Percentiles rank a stretch among this genome's conserved stretches.
Evolutionary conservation across 2,888 invertebrate genomes (phyloP).

Genomic region (Noctuana brunneofusca): DNA sequence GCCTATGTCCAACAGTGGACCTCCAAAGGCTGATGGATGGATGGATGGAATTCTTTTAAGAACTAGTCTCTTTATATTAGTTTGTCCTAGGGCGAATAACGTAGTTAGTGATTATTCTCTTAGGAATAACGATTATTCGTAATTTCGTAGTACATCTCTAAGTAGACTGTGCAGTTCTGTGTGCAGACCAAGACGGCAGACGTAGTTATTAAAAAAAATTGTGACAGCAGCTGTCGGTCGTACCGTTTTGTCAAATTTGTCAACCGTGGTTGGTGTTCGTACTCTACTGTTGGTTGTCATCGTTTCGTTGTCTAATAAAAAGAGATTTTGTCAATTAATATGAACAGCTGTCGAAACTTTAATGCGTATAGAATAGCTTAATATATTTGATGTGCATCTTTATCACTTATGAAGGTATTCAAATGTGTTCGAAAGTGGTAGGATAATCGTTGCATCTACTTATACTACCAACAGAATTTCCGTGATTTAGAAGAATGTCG

Average conservation of each 20-base stretch:
- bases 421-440: constrained; percentile 20
- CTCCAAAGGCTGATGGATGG: no score
- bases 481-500: constrained; percentile 70
- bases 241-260: background rate
- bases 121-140: no score
- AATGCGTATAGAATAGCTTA: constrained; percentile 18
- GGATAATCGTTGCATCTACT: constrained; percentile 8
- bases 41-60: no score
- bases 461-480: constrained; percentile 13
- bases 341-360: constrained; percentile 71
- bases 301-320: constrained; percentile 21
- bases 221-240: constrained; percentile 11
- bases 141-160: no score
- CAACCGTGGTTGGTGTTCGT: constrained; percentile 2
- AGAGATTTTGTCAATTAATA: constrained; percentile 66
- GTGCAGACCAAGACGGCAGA: no score
- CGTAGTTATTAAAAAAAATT: background rate
- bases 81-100: no score
- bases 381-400: constrained; percentile 15
- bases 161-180: no score
- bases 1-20: no score
- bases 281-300: background rate
- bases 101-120: no score
- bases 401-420: background rate
- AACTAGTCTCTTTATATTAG: no score